Evolutionary conservation across 2,797 vertebrate species (phyloP), one percentile per base, ranked within the genome.

Genomic region (Tragopan temminckii): DNA sequence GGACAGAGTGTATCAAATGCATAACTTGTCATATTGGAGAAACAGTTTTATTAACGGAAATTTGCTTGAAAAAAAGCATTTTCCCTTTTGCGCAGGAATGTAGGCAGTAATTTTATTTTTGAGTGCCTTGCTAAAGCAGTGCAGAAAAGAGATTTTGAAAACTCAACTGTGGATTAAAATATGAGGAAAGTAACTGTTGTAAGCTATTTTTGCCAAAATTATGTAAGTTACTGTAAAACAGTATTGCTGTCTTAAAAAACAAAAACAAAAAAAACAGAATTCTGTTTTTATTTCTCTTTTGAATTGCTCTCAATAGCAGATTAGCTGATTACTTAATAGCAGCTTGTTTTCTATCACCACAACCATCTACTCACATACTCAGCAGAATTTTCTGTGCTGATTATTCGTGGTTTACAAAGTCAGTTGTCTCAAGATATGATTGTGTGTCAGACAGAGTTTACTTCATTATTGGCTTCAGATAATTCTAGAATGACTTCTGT

Each of bases 211-310:
- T 61, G 42, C 38, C 19, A 67, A 42, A 78, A 68, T 88, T 72
- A 17, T 67, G 7, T 69, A 89, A 55, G 3, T 66, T 84, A 83
- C 8, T 83, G 13, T 85, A 69, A 75, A 72, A 61, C 11, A 72
- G 23, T 81, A 46, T 12, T 53, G 13, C 27, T 62, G 24, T 58
- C 40, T 71, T 70, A 64, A 85, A 27, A 0, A 27, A 25, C 8
- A 15, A 15, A 52, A 29, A 29, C 4, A 27, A 25, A 25, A 14
- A 50, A 14, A 27, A 50, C 48, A 46, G 13, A 40, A 67, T 80
- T 83, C 84, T 86, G 15, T 80, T 84, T 86, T 69, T 8, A 50
- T 75, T 89, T 80, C 38, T 92, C 27, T 87, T 93, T 64, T 70
- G 69, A 74, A 80, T 23, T 71, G 18, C 29, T 91, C 55, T 48